These are phyloP conservation scores for Macaria liturata DNA, from an alignment of 2,888 invertebrate genomes.

Conservation along the genomic window DNA sequence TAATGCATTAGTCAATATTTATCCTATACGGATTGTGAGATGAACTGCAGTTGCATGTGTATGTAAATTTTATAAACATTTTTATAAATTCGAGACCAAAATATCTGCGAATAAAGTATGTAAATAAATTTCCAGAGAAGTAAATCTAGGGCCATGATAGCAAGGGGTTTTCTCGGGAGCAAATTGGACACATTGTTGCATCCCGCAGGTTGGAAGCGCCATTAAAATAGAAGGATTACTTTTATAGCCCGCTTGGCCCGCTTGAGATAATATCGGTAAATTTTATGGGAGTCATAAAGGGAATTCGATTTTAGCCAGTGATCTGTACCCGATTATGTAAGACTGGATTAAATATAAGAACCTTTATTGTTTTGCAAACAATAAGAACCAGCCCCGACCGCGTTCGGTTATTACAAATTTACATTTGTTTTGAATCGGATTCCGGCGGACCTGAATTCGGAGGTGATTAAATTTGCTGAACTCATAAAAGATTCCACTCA, in stretches of 20 bases:
- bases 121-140: conserved; percentile 46
- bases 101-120: conserved; percentile 24
- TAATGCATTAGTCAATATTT: no score
- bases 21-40: no score
- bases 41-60: no score
- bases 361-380: conserved; percentile 42
- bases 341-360: conserved; percentile 50
- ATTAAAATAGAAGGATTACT: conserved; percentile 81
- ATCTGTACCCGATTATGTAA: conserved; percentile 73
- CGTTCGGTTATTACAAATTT: conserved; percentile 33
- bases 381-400: conserved; percentile 28
- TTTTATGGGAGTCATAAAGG: conserved; percentile 79
- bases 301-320: conserved; percentile 79
- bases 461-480: conserved; percentile 68
- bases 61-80: no score
- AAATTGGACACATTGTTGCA: conserved; percentile 75
- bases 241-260: conserved; percentile 75
- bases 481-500: conserved; percentile 69
- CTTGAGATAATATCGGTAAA: conserved; percentile 80
- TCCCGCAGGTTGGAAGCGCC: conserved; percentile 72
- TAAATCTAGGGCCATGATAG: conserved; percentile 45
- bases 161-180: conserved; percentile 46
- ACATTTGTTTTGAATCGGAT: conserved; percentile 29
- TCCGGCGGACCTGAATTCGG: conserved; percentile 42
- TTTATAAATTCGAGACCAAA: background rate